These are phyloP conservation scores for Sebastes flavidus DNA, from an alignment of 2,797 vertebrate genomes.

Conservation along the genomic window DNA sequence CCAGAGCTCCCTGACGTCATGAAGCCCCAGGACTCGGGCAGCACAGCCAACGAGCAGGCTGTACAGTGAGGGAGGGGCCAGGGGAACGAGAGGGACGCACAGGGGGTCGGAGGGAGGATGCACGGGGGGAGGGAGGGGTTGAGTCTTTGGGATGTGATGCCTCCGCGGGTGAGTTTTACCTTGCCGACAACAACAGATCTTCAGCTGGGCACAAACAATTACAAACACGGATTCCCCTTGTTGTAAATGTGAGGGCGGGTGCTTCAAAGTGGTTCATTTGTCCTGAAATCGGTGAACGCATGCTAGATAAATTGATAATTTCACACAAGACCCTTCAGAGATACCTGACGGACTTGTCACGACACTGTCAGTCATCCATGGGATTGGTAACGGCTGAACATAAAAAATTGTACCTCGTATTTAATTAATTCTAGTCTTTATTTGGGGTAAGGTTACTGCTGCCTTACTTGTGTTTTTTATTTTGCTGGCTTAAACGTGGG, in stretches of 20 bases:
- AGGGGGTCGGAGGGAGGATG: conserved; percentile 34
- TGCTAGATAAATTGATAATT: conserved; percentile 67
- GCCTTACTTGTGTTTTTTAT: conserved; percentile 67
- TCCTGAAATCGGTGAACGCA: conserved; percentile 65
- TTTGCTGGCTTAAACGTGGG: conserved; percentile 62
- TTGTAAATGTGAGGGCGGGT: conserved; percentile 50
- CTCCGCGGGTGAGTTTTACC: conserved; percentile 57
- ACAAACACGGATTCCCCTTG: conserved; percentile 51
- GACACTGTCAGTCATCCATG: conserved; percentile 74
- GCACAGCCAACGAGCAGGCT: conserved; percentile 91
- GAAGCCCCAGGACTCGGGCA: conserved; percentile 94
- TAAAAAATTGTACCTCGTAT: conserved; percentile 78
- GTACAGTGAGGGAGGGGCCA: conserved; percentile 86
- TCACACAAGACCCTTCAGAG: conserved; percentile 66
- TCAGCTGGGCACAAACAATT: conserved; percentile 55
- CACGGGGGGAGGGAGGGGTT: conserved; percentile 32
- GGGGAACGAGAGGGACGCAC: conserved; percentile 13
- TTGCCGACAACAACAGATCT: conserved; percentile 34
- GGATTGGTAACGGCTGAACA: conserved; percentile 66
- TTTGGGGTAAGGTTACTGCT: conserved; percentile 62
- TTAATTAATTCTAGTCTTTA: conserved; percentile 75
- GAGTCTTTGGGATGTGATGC: conserved; percentile 60
- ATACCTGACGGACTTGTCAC: conserved; percentile 72
- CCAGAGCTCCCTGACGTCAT: conserved; percentile 94
- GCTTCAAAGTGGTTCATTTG: conserved; percentile 62